These are phyloP conservation scores for Sturmia bella DNA, from an alignment of 2,888 invertebrate genomes.

Conservation along the genomic window DNA sequence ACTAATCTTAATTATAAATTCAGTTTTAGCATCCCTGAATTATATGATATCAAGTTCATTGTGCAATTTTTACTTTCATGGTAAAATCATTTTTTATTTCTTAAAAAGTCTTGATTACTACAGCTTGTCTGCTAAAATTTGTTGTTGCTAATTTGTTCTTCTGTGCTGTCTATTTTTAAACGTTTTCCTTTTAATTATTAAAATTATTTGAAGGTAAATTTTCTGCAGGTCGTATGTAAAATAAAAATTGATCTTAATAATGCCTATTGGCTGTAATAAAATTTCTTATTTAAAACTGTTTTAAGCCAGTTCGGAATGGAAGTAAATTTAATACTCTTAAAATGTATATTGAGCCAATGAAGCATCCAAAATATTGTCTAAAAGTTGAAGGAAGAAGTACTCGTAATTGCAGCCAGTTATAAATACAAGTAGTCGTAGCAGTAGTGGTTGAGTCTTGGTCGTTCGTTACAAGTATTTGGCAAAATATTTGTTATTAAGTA, in stretches of 20 bases:
- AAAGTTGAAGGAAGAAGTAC: not conserved
- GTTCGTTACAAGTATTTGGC: conserved; percentile 12
- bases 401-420: not conserved
- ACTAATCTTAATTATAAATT: too few relatives aligned
- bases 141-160: too few relatives aligned
- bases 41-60: too few relatives aligned
- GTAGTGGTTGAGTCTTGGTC: conserved; percentile 25
- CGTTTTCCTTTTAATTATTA: not conserved
- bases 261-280: not conserved
- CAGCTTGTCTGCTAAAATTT: too few relatives aligned
- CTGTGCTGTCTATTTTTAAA: too few relatives aligned
- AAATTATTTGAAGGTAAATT: not conserved
- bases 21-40: too few relatives aligned
- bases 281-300: not conserved
- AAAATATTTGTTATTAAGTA: conserved; percentile 50
- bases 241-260: not conserved
- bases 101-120: too few relatives aligned
- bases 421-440: too few relatives aligned
- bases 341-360: not conserved
- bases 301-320: not conserved
- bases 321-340: not conserved
- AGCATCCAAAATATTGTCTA: conserved; percentile 9
- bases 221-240: not conserved
- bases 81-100: too few relatives aligned
- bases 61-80: too few relatives aligned